Evolutionary conservation across 2,888 invertebrate species (phyloP), one percentile per base, ranked within the genome.

Genomic region (Drosophila colorata): DNA sequence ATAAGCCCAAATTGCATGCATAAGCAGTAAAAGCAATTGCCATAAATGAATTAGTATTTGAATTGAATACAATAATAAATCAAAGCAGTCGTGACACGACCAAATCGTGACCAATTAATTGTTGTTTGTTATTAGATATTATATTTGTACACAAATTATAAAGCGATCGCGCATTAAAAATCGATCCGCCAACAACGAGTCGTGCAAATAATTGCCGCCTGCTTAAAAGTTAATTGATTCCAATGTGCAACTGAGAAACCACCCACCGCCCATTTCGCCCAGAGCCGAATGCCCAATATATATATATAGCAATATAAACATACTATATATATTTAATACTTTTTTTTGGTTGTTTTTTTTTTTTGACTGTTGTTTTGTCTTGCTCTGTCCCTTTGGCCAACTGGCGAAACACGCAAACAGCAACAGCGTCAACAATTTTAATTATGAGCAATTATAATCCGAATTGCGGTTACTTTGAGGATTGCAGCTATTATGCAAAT

Each of bases 381-480:
- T 43, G 38, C 33, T 52, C 53, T 38, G 53, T 61, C 44, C 52
- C 46, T 53, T 43, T 51, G 55, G 40, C 49, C 40, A 56, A 49
- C 14, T 37, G 44, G 38, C 41, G 40, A 33, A 55, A 52, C 65
- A 74, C 77, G 73, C 73, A 38, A 74, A 63, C 63, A 37, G 51
- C 38, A 38, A 40, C 31, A 37, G 58, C 51, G 49, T 58, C 46
- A 59, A 74, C 51, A 56, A 46, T 58, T 63, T 65, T 78, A 84
- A 88, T 87, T 87, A 91, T 91, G 91, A 89, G 88, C 77, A 91
- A 91, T 81, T 91, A 92, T 78, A 91, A 91, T 89, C 90, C 91
- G 64, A 92, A 91, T 87, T 91, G 91, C 79, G 91, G 91, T 87
- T 92, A 92, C 83, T 91, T 90, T 69, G 92, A 91, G 81, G 91